These are phyloP conservation scores for Pemphigus obesinymphae DNA, from an alignment of 1,140 invertebrate genomes.

Conservation along the genomic window DNA sequence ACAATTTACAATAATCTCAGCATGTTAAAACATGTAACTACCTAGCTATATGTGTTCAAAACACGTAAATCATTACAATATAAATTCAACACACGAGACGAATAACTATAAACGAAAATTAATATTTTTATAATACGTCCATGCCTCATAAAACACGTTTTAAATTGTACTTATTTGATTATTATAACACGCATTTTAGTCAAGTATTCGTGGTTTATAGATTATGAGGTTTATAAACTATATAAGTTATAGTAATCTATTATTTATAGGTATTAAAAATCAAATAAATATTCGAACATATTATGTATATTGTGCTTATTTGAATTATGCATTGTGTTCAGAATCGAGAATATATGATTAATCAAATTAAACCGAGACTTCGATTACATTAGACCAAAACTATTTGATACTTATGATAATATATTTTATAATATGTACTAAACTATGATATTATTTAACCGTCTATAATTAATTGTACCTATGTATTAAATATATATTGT, in stretches of 20 bases:
- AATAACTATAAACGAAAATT: not conserved
- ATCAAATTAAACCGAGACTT: too few species aligned
- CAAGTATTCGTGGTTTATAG: not conserved
- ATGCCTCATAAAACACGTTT: not conserved
- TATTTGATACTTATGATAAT: too few species aligned
- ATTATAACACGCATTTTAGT: not conserved
- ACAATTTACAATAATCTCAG: too few species aligned
- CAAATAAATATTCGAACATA: not conserved
- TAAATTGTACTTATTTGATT: not conserved
- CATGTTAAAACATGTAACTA: not conserved
- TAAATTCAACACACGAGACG: not conserved
- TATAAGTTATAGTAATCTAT: not conserved
- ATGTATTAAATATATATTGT: too few species aligned
- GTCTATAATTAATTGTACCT: too few species aligned
- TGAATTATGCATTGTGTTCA: too few species aligned
- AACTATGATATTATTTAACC: too few species aligned
- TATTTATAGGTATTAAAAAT: too few species aligned
- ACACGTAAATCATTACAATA: not conserved
- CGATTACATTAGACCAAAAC: too few species aligned
- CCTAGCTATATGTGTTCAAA: not conserved
- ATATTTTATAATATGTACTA: too few species aligned
- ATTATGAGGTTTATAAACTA: not conserved
- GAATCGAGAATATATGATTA: too few species aligned
- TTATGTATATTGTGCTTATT: not conserved
- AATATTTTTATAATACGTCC: not conserved